Conservation (phyloP, 2,888 invertebrate species). For the Platerodrilus igneus region DNA sequence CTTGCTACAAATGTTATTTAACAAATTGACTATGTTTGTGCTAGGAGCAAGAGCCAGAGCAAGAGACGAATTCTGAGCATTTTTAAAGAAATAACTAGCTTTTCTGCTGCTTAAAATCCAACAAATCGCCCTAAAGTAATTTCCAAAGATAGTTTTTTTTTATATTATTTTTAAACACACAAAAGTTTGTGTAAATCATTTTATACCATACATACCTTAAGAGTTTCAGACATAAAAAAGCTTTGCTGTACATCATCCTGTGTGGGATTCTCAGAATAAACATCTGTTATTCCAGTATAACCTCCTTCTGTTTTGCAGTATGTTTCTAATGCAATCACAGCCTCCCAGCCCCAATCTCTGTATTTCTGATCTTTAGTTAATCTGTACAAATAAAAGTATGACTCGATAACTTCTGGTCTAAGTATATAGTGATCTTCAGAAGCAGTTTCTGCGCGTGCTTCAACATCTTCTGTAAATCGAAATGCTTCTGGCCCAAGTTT, state of each 20-base stretch:
- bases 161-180: background rate
- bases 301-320: constrained; percentile 90
- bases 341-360: constrained; percentile 99
- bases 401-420: constrained; percentile 95
- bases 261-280: constrained; percentile 76
- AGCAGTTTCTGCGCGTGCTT: constrained; percentile 86
- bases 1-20: too few relatives aligned
- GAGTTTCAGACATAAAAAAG: constrained; percentile 96
- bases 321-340: constrained; percentile 87
- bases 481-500: constrained; percentile 97
- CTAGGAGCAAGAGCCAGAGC: too few relatives aligned
- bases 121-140: too few relatives aligned
- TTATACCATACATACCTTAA: constrained; percentile 77
- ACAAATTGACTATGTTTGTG: too few relatives aligned
- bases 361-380: constrained; percentile 94
- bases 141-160: too few relatives aligned
- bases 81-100: too few relatives aligned
- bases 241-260: constrained; percentile 99
- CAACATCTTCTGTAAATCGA: constrained; percentile 80
- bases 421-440: constrained; percentile 95
- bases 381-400: constrained; percentile 96
- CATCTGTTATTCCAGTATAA: constrained; percentile 92
- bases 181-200: too few relatives aligned
- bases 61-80: too few relatives aligned
- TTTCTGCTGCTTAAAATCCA: too few relatives aligned